phyloP scores from a whole-genome alignment of 92 coral and sea anemone genomes.

The Blastomussa wellsi region DNA sequence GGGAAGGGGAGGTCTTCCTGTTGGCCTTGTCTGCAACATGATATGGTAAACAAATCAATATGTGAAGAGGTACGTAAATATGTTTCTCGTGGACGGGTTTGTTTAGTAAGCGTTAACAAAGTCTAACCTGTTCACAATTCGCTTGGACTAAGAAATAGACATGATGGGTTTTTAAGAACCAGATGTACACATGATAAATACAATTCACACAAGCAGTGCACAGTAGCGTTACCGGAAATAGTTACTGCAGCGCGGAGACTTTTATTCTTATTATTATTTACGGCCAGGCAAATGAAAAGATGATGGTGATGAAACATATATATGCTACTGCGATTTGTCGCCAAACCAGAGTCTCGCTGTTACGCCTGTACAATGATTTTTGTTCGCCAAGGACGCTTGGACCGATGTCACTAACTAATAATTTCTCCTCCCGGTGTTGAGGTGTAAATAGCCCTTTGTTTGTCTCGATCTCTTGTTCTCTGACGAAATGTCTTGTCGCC shows the following conservation, averaged over 20 bases:
- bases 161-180: constrained; percentile 15
- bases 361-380: constrained; percentile 8
- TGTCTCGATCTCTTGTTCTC: constrained; percentile 26
- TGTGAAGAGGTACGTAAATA: constrained; percentile 17
- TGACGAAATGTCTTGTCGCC: constrained; percentile 4
- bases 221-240: constrained; percentile 12
- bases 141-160: constrained; percentile 5
- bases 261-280: neutral
- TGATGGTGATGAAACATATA: constrained; percentile 16
- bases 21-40: constrained; percentile 23
- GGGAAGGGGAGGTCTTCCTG: constrained; percentile 25
- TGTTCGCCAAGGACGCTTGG: constrained; percentile 1
- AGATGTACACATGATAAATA: constrained; percentile 16
- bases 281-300: neutral
- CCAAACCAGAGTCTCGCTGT: constrained; percentile 7
- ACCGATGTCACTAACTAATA: neutral
- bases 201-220: constrained; percentile 1
- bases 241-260: neutral
- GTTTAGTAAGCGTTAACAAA: constrained; percentile 6
- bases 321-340: constrained; percentile 7
- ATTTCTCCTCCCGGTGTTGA: no score
- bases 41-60: constrained; percentile 6
- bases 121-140: constrained; percentile 16
- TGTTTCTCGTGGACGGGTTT: constrained; percentile 9
- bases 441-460: constrained; percentile 13